Conservation (phyloP, 1,140 invertebrate species). For the Vollenhovia emeryi region DNA sequence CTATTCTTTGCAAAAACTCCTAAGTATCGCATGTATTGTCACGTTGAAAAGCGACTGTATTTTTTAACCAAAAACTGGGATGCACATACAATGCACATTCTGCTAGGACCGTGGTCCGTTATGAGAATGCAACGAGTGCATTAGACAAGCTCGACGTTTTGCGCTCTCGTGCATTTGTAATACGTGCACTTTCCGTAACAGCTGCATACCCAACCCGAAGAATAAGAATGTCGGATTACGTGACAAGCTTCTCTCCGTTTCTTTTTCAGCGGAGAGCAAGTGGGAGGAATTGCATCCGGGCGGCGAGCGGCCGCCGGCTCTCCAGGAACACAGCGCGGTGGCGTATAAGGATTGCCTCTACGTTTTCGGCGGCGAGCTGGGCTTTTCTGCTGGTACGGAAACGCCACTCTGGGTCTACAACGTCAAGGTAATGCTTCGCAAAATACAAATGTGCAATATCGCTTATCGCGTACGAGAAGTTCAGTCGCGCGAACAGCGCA, state of each 20-base stretch:
- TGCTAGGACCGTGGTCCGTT: not conserved
- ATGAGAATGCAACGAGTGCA: conserved; percentile 41
- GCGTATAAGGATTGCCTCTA: conserved; percentile 91
- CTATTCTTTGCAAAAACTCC: not conserved
- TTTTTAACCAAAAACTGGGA: not conserved
- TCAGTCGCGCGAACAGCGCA: not conserved
- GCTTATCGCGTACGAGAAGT: not conserved
- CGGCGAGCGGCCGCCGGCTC: conserved; percentile 90
- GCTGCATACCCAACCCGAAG: not conserved
- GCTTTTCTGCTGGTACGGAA: conserved; percentile 91
- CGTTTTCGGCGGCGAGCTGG: conserved; percentile 95
- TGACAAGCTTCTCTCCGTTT: conserved; percentile 40
- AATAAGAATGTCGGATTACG: conserved; percentile 57
- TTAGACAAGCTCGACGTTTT: not conserved
- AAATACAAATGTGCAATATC: not conserved
- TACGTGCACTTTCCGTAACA: conserved; percentile 10
- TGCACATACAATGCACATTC: not conserved
- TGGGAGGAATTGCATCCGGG: conserved; percentile 90
- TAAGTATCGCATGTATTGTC: not conserved
- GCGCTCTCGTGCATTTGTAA: not conserved
- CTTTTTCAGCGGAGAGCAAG: conserved; percentile 87
- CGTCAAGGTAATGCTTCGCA: conserved; percentile 87
- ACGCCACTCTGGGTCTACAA: conserved; percentile 96
- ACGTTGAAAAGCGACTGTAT: not conserved
- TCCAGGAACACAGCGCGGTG: conserved; percentile 94